phyloP scores from a whole-genome alignment of 2,888 invertebrate species.

The Elmis aenea region DNA sequence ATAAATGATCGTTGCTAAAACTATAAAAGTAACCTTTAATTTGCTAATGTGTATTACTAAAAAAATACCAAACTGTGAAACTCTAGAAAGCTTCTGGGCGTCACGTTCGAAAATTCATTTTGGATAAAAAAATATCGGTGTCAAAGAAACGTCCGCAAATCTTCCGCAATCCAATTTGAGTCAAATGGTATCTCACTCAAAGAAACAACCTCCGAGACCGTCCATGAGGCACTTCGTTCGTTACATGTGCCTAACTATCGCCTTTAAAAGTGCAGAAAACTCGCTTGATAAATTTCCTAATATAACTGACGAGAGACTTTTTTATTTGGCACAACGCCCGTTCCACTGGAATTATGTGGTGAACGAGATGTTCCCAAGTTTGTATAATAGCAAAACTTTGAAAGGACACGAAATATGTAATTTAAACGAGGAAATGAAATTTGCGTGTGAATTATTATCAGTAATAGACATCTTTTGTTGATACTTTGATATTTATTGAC shows the following conservation, averaged over 20 bases:
- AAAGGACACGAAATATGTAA: constrained; percentile 6
- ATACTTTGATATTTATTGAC: too few relatives aligned
- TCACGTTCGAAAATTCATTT: too few relatives aligned
- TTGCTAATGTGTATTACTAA: too few relatives aligned
- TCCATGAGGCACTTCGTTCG: neutral
- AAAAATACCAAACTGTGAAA: too few relatives aligned
- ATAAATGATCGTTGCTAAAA: too few relatives aligned
- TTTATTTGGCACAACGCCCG: constrained; percentile 11
- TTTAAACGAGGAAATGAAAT: constrained; percentile 8
- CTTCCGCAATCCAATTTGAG: constrained; percentile 16
- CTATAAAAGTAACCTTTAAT: too few relatives aligned
- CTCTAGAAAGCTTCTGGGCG: too few relatives aligned
- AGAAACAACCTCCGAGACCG: constrained; percentile 9
- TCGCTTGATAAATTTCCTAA: constrained; percentile 10
- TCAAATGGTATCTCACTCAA: constrained; percentile 12
- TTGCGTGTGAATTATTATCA: too few relatives aligned
- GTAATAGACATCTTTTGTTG: too few relatives aligned
- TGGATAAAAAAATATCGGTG: too few relatives aligned
- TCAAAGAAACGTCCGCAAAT: constrained; percentile 11
- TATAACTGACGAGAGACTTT: constrained; percentile 8
- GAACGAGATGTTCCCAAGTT: constrained; percentile 11
- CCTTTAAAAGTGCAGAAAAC: constrained; percentile 10
- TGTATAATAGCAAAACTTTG: constrained; percentile 8
- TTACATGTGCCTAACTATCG: constrained; percentile 9
- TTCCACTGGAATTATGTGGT: constrained; percentile 7